Percentiles rank a stretch among this genome's conserved stretches.
These are phyloP conservation scores for Drosophila neotestacea DNA, from an alignment of 2,888 invertebrate species.

Conservation along the genomic window DNA sequence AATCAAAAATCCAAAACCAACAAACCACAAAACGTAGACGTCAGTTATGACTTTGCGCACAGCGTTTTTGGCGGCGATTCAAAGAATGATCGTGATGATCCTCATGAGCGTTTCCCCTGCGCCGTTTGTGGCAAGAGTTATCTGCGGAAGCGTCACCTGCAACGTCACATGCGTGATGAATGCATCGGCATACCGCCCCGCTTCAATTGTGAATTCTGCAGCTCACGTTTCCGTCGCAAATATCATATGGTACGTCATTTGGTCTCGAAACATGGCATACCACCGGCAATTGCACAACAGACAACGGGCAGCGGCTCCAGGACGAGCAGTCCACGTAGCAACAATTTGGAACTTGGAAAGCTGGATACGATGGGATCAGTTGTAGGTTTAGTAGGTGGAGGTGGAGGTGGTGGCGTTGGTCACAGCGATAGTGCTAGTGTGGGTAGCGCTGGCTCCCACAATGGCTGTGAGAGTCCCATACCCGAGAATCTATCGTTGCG, in stretches of 20 bases:
- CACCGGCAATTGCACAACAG: conserved; percentile 78
- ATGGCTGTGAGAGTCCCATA: conserved; percentile 77
- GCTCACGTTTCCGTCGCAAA: conserved; percentile 86
- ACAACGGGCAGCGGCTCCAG: conserved; percentile 70
- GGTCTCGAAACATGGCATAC: conserved; percentile 85
- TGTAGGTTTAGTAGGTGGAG: conserved; percentile 8
- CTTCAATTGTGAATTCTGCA: conserved; percentile 86
- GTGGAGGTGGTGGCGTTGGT: conserved; percentile 23
- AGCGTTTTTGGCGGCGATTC: conserved; percentile 62
- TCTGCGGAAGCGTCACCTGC: conserved; percentile 87
- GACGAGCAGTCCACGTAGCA: conserved; percentile 42
- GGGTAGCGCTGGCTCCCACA: conserved; percentile 71
- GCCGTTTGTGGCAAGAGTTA: conserved; percentile 87
- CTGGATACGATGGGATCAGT: conserved; percentile 1
- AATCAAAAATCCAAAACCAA: conserved; percentile 18
- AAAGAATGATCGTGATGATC: conserved; percentile 32
- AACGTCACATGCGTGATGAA: conserved; percentile 87
- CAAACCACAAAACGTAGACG: conserved; percentile 42
- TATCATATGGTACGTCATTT: conserved; percentile 86
- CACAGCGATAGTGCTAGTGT: conserved; percentile 63
- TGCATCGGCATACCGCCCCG: conserved; percentile 86
- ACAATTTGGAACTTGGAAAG: conserved; percentile 42
- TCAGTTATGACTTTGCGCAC: conserved; percentile 62
- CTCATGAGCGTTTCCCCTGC: conserved; percentile 86
- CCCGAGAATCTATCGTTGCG: conserved; percentile 84